A percentile compares a stretch with the other conserved stretches of the same genome.
Conservation (phyloP, 2,888 invertebrate genomes). For the Drosophila kuntzei region DNA sequence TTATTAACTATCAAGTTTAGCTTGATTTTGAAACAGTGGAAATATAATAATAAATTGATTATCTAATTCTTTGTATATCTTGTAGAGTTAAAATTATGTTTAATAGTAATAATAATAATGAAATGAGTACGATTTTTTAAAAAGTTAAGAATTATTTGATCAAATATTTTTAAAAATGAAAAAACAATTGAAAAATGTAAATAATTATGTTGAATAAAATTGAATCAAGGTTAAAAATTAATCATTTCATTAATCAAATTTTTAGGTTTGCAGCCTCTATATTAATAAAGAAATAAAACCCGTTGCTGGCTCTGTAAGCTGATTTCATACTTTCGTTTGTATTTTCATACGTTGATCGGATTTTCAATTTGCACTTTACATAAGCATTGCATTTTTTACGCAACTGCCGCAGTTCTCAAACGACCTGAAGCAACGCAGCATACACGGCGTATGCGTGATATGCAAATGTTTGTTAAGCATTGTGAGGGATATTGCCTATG, state of each 20-base stretch:
- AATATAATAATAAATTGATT: slow-evolving; percentile 10
- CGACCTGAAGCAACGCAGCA: not conserved
- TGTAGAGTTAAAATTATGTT: too few relatives aligned
- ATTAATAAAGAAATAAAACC: slow-evolving; percentile 11
- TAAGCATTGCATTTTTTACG: slow-evolving; percentile 38
- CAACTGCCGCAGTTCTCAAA: slow-evolving; percentile 42
- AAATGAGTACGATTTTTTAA: too few relatives aligned
- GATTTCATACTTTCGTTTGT: slow-evolving; percentile 23
- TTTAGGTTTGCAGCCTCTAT: not conserved
- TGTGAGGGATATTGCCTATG: slow-evolving; percentile 1
- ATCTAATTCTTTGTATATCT: too few relatives aligned
- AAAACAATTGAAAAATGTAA: not conserved
- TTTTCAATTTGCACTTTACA: slow-evolving; percentile 47
- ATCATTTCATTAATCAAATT: not conserved
- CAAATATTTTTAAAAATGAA: too few relatives aligned
- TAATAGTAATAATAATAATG: too few relatives aligned
- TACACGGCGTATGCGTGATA: slow-evolving; percentile 56
- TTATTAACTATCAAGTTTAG: too few relatives aligned
- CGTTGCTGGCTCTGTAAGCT: slow-evolving; percentile 2
- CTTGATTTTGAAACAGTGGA: not conserved
- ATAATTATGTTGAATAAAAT: not conserved
- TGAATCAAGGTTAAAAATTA: not conserved
- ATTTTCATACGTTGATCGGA: slow-evolving; percentile 10
- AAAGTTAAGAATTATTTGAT: too few relatives aligned
- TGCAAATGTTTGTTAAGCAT: slow-evolving; percentile 40